Evolutionary conservation across 2,888 invertebrate species (phyloP).

Genomic region (Eurois occulta): DNA sequence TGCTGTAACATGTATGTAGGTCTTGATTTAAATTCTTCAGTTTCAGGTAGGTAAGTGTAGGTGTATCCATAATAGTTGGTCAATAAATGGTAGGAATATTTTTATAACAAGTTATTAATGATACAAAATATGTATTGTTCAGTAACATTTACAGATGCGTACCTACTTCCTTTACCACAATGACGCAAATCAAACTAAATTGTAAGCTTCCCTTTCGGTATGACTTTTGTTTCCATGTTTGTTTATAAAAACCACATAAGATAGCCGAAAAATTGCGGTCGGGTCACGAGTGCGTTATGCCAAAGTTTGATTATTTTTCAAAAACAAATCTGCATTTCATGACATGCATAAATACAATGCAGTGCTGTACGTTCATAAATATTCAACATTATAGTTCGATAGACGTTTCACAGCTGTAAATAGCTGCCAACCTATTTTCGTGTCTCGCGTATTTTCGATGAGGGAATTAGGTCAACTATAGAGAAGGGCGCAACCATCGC

Average conservation of each 20-base stretch:
- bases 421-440: slow-evolving; percentile 66
- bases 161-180: slow-evolving; percentile 2
- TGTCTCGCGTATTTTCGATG: slow-evolving; percentile 63
- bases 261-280: background rate
- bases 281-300: background rate
- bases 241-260: background rate
- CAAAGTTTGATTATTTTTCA: slow-evolving; percentile 9
- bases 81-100: background rate
- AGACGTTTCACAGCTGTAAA: slow-evolving; percentile 53
- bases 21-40: background rate
- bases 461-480: slow-evolving; percentile 75
- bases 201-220: slow-evolving; percentile 4
- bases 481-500: slow-evolving; percentile 65
- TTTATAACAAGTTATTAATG: background rate
- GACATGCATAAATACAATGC: slow-evolving; percentile 33
- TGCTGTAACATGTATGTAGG: background rate
- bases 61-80: background rate
- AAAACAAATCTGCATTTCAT: slow-evolving; percentile 32
- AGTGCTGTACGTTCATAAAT: slow-evolving; percentile 34
- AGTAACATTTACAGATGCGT: background rate
- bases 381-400: slow-evolving; percentile 44
- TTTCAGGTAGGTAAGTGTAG: background rate
- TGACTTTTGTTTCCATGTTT: background rate
- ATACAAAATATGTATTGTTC: background rate
- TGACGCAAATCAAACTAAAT: slow-evolving; percentile 30